Evolutionary conservation across 1,140 invertebrate genomes (phyloP).

Genomic region (Theocolax elegans): DNA sequence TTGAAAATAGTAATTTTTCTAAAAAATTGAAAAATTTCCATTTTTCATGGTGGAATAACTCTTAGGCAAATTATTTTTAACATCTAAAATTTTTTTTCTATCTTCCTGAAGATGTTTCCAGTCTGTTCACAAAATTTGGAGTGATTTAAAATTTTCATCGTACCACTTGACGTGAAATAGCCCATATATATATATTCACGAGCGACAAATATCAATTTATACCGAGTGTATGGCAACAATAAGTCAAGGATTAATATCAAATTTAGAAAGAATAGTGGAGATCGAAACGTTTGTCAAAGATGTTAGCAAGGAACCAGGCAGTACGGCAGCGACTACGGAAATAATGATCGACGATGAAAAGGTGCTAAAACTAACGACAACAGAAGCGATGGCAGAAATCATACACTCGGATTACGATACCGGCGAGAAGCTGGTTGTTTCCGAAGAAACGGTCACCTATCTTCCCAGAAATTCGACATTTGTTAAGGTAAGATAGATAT

Average conservation of each 20-base stretch:
- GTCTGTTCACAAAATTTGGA: too few species aligned
- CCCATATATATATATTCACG: too few species aligned
- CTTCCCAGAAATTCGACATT: slow-evolving; percentile 58
- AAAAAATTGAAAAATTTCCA: too few species aligned
- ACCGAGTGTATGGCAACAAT: too few species aligned
- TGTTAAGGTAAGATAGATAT: slow-evolving; percentile 44
- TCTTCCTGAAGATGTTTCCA: too few species aligned
- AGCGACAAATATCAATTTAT: too few species aligned
- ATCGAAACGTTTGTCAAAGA: slow-evolving; percentile 50
- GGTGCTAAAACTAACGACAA: slow-evolving; percentile 39
- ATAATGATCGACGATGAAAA: slow-evolving; percentile 46
- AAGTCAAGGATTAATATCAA: slow-evolving; percentile 14
- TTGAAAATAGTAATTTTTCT: too few species aligned
- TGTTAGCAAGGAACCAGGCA: slow-evolving; percentile 22
- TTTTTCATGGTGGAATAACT: too few species aligned
- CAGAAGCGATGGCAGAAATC: slow-evolving; percentile 50
- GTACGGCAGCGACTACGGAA: slow-evolving; percentile 32
- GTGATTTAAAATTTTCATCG: too few species aligned
- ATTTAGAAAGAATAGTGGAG: slow-evolving; percentile 47
- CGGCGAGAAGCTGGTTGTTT: slow-evolving; percentile 44
- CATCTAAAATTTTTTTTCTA: too few species aligned
- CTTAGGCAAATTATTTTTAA: too few species aligned
- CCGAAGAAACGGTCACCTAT: background rate
- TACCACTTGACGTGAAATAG: too few species aligned
- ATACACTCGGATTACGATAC: slow-evolving; percentile 47